These are phyloP conservation scores for Dimorphilus gyrociliatus DNA, from an alignment of 2,888 invertebrate genomes.

Conservation along the genomic window DNA sequence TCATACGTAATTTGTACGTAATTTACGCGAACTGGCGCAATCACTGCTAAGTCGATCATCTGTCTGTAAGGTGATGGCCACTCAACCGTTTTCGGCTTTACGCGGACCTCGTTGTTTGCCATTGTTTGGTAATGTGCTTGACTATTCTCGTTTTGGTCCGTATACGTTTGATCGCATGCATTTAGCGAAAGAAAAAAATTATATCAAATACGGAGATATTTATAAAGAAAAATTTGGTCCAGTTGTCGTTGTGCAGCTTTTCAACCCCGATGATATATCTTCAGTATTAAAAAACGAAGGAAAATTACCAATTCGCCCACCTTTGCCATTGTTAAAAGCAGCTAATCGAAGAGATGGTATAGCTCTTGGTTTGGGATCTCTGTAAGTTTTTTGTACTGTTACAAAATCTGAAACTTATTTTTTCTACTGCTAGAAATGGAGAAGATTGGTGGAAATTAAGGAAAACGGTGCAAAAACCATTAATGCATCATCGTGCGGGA, in stretches of 20 bases:
- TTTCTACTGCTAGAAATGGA: constrained; percentile 13
- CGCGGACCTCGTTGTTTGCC: too few relatives aligned
- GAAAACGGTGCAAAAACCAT: constrained; percentile 14
- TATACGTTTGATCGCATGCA: constrained; percentile 9
- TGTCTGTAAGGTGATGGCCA: too few relatives aligned
- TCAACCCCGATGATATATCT: constrained; percentile 14
- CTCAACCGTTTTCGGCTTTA: too few relatives aligned
- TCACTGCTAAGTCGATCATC: too few relatives aligned
- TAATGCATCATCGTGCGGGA: constrained; percentile 17
- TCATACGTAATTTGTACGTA: too few relatives aligned
- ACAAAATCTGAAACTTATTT: too few relatives aligned
- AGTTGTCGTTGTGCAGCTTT: constrained; percentile 27
- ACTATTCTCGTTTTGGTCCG: constrained; percentile 5
- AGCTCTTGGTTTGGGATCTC: constrained; percentile 11
- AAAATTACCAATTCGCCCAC: constrained; percentile 12
- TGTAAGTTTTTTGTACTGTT: constrained; percentile 7
- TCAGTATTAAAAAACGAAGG: constrained; percentile 16
- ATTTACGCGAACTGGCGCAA: too few relatives aligned
- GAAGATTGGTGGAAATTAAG: constrained; percentile 15
- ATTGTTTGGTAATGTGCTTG: too few relatives aligned
- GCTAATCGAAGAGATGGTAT: constrained; percentile 9
- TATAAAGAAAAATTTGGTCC: constrained; percentile 29
- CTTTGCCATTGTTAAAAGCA: constrained; percentile 7
- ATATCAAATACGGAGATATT: constrained; percentile 13
- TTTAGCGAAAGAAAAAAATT: constrained; percentile 9